phyloP scores from a whole-genome alignment of 2,113 vertebrate species.

The Gnathonemus longibarbis region DNA sequence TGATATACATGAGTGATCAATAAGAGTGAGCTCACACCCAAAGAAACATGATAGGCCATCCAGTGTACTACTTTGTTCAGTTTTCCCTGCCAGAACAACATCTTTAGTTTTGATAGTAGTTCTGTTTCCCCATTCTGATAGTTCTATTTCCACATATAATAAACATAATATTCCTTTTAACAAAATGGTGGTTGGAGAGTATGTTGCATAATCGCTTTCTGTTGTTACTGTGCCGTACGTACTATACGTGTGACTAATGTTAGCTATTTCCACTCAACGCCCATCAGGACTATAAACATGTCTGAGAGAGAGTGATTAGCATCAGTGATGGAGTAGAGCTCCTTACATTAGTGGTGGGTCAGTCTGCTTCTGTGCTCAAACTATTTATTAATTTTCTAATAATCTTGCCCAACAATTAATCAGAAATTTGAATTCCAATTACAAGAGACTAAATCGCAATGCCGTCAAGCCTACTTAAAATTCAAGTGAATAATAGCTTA shows the following conservation, averaged over 20 bases:
- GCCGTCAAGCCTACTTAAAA: background rate
- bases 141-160: background rate
- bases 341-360: background rate
- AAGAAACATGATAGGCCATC: no score
- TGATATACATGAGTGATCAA: no score
- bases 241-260: background rate
- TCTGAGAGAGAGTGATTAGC: background rate
- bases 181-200: background rate
- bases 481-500: background rate
- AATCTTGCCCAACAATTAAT: background rate
- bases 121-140: background rate
- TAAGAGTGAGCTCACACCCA: no score
- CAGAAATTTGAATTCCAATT: background rate
- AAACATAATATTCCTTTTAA: background rate
- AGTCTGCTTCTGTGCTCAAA: background rate
- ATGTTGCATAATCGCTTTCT: background rate
- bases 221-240: background rate
- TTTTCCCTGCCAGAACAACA: no score
- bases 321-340: background rate
- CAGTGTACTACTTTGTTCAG: no score
- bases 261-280: background rate
- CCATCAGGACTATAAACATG: background rate
- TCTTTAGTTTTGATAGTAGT: no score
- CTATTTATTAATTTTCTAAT: background rate
- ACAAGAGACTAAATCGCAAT: background rate